Evolutionary conservation across 1,140 invertebrate species (phyloP), one percentile per base, ranked within the genome.

Genomic region (Drosophila albomicans): DNA sequence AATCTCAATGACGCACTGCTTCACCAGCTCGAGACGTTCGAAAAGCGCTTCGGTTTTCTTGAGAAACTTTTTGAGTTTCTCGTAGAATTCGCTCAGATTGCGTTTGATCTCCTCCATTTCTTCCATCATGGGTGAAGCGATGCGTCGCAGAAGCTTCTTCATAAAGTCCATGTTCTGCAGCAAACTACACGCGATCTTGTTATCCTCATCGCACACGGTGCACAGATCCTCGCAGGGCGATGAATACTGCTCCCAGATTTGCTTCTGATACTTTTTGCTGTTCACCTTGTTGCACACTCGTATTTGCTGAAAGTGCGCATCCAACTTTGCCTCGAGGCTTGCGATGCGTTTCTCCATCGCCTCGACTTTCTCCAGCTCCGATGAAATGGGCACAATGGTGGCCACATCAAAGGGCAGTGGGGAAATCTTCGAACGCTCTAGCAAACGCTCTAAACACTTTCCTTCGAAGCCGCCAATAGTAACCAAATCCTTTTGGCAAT

Each of bases 141-240:
- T 90, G 16, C 73, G 73, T 5, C 88, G 75, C 73, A 92, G 45
- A 8, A 92, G 63, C 13, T 87, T 91, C 70, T 90, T 90, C 69
- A 92, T 76, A 10, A 92, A 92, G 61, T 87, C 81, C 30, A 78
- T 56, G 49, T 91, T 91, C 41, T 69, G 58, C 3, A 92, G 54
- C 15, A 90, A 71, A 13, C 75, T 80, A 43, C 91, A 92, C 8
- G 91, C 91, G 8, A 82, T 80, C 25, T 85, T 82, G 57, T 91
- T 86, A 25, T 92, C 88, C 58, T 91, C 85, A 52, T 92, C 85
- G 46, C 85, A 89, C 3, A 75, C 63, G 16, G 82, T 89, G 69
- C 91, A 92, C 3, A 92, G 71, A 58, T 92, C 91, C 61, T 92
- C 91, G 30, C 80, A 89, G 1, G 76, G 78, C 5, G 79, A 61